Evolutionary conservation across 2,888 invertebrate species (phyloP), one percentile per base, ranked within the genome.

Genomic region (Apantesis nais): DNA sequence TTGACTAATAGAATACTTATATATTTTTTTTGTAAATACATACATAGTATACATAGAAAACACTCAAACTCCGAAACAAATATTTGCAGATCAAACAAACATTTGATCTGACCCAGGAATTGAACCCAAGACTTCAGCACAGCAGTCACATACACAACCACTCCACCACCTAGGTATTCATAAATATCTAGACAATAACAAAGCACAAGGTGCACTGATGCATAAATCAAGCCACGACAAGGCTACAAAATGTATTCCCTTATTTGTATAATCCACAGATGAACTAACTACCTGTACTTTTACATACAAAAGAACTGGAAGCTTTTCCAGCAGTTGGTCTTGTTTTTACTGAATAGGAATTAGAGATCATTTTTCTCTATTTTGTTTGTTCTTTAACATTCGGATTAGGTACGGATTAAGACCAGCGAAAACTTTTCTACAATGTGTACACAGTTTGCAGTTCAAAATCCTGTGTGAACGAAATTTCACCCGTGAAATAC

Each of bases 121-220:
- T n/a, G n/a, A n/a, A n/a, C n/a, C n/a, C n/a, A n/a, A n/a, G n/a
- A n/a, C n/a, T n/a, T n/a, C n/a, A n/a, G n/a, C n/a, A n/a, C n/a
- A n/a, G n/a, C n/a, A n/a, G n/a, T n/a, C n/a, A n/a, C n/a, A n/a
- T n/a, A n/a, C n/a, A n/a, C n/a, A n/a, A n/a, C n/a, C n/a, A n/a
- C n/a, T n/a, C n/a, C n/a, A n/a, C n/a, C n/a, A n/a, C n/a, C n/a
- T n/a, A n/a, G n/a, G n/a, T n/a, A n/a, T n/a, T n/a, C n/a, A n/a
- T n/a, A 29, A 29, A 29, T 58, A 65, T 37, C 52, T 48, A 55
- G 37, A 65, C 65, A 52, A 65, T 44, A 3, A 52, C 31, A 52
- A 41, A 41, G 41, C 29, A 29, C 44, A 63, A n/a, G 16, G 65
- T 65, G 52, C 31, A 65, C 34, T 65, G 65, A 52, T 65, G 65